Evolutionary conservation across 2,888 invertebrate species (phyloP).

Genomic region (Erebia palarica): DNA sequence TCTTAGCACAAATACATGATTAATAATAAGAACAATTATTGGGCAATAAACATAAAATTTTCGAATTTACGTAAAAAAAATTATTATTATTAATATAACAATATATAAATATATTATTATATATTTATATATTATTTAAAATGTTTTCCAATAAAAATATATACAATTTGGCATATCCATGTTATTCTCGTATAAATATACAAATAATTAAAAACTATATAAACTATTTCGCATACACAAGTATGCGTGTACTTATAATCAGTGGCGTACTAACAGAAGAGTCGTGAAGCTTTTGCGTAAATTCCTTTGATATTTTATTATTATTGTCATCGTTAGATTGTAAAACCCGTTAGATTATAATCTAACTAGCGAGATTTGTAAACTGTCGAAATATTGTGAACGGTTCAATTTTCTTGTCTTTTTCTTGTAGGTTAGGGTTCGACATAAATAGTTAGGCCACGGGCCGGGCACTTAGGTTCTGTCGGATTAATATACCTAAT

Average conservation of each 20-base stretch:
- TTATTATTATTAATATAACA: too few relatives aligned
- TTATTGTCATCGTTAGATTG: too few relatives aligned
- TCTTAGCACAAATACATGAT: not conserved
- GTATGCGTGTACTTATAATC: not conserved
- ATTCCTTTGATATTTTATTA: not conserved
- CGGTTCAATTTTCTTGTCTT: too few relatives aligned
- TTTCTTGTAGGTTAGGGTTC: too few relatives aligned
- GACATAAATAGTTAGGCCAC: too few relatives aligned
- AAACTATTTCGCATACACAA: conserved; percentile 16
- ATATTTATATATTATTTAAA: too few relatives aligned
- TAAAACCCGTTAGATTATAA: too few relatives aligned
- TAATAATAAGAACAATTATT: not conserved
- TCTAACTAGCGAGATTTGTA: too few relatives aligned
- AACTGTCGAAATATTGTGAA: too few relatives aligned
- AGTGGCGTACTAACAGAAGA: not conserved
- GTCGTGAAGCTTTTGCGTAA: not conserved
- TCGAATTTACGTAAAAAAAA: not conserved
- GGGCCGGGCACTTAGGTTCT: too few relatives aligned
- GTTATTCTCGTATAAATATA: conserved; percentile 8
- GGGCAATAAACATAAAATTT: not conserved
- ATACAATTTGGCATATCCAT: conserved; percentile 9
- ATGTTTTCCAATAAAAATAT: not conserved
- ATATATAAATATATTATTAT: too few relatives aligned
- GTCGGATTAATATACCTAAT: too few relatives aligned
- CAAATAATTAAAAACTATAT: conserved; percentile 7